phyloP scores from a whole-genome alignment of 2,113 vertebrate genomes.

The Stegostoma tigrinum region DNA sequence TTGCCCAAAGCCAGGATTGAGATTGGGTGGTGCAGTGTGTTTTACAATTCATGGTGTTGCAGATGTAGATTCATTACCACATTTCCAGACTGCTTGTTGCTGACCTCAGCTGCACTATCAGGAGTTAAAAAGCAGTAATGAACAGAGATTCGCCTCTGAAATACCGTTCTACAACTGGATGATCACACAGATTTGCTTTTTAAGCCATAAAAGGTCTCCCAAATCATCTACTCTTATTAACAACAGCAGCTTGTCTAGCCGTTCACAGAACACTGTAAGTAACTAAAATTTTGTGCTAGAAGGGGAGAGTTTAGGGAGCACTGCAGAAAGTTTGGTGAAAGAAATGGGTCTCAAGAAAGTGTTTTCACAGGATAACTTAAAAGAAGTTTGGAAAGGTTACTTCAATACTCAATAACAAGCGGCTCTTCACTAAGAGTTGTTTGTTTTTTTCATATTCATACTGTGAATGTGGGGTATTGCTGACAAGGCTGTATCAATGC shows the following conservation, averaged over 20 bases:
- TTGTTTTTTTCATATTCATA: neutral
- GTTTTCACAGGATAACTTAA: neutral
- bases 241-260: neutral
- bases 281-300: neutral
- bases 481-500: neutral
- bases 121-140: neutral
- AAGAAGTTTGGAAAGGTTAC: neutral
- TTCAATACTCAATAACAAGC: neutral
- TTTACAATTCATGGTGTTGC: neutral
- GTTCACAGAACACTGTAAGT: neutral
- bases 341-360: neutral
- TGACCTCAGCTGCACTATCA: neutral
- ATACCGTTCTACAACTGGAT: neutral
- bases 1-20: neutral
- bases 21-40: neutral
- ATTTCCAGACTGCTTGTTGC: neutral
- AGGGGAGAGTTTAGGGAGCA: neutral
- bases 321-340: neutral
- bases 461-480: neutral
- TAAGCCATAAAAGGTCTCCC: neutral
- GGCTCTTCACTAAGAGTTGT: neutral
- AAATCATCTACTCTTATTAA: neutral
- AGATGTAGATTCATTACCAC: neutral
- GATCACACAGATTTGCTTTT: neutral
- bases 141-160: neutral